These are phyloP conservation scores for Halcyon smyrnensis DNA, from an alignment of 2,797 vertebrate genomes.

Conservation along the genomic window DNA sequence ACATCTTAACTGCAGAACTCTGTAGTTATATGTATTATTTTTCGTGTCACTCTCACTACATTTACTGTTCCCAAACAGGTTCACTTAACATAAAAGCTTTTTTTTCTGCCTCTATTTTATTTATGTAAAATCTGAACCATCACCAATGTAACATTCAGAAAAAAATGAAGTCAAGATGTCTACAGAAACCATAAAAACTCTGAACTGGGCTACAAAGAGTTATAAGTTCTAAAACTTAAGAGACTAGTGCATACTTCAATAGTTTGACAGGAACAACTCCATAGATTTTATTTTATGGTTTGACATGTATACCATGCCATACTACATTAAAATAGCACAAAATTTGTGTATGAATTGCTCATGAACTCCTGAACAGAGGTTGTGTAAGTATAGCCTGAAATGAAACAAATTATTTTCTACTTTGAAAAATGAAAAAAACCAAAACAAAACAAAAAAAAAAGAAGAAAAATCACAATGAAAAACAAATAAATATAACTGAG, in stretches of 20 bases:
- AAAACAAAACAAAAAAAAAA: no score
- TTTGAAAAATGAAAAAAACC: not conserved
- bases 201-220: not conserved
- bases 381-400: not conserved
- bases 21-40: not conserved
- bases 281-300: not conserved
- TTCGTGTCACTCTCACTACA: not conserved
- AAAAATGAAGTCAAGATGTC: not conserved
- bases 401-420: not conserved
- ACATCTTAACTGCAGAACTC: not conserved
- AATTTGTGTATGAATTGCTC: not conserved
- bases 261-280: not conserved
- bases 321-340: not conserved
- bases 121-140: not conserved
- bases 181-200: not conserved
- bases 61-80: not conserved
- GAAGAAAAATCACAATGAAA: not conserved
- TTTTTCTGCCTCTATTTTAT: not conserved
- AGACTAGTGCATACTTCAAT: not conserved
- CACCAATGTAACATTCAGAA: not conserved
- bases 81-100: not conserved
- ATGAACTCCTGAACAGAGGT: not conserved
- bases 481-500: not conserved
- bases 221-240: not conserved
- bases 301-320: not conserved